These are phyloP conservation scores for Cirrhinus mrigala DNA, from an alignment of 2,797 vertebrate genomes.

Conservation along the genomic window DNA sequence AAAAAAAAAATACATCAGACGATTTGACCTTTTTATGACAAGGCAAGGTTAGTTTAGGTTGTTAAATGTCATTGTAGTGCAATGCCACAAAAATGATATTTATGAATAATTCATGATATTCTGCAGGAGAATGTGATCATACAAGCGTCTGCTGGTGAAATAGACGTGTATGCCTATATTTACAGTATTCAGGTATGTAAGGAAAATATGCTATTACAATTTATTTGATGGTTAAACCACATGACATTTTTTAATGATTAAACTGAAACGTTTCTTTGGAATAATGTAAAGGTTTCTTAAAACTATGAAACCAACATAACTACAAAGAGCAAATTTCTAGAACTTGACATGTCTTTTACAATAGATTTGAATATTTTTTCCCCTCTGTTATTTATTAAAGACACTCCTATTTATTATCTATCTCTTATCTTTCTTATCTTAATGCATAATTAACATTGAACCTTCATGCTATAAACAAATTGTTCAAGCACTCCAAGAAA, in stretches of 20 bases:
- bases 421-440: too few species aligned
- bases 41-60: slow-evolving; percentile 11
- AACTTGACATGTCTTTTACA: neutral
- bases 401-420: neutral
- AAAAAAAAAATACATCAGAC: neutral
- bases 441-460: neutral
- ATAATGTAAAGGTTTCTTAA: neutral
- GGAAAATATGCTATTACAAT: neutral
- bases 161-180: neutral
- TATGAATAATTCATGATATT: neutral
- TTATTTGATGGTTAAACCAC: neutral
- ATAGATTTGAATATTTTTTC: too few species aligned
- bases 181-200: neutral
- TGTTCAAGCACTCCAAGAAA: neutral
- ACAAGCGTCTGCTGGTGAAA: neutral
- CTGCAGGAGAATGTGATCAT: neutral
- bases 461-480: neutral
- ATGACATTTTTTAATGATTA: neutral
- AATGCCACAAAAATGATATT: slow-evolving; percentile 1
- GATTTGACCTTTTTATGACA: slow-evolving; percentile 1
- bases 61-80: neutral
- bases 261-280: neutral
- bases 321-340: neutral
- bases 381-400: neutral
- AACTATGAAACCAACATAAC: neutral